phyloP scores from a whole-genome alignment of 2,113 vertebrate genomes.

The Galeopterus variegatus region DNA sequence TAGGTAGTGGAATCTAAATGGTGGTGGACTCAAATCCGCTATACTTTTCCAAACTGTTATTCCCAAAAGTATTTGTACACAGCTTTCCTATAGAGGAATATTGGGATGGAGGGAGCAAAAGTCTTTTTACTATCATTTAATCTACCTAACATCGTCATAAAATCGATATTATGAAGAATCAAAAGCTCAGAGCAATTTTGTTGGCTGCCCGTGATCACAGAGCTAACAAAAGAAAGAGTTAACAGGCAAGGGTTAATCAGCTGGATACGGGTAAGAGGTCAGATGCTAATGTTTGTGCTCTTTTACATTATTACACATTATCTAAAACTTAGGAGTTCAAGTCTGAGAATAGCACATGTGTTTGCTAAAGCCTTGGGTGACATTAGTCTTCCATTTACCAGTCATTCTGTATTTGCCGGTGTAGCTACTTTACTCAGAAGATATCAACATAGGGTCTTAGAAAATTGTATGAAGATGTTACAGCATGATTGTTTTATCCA shows the following conservation, averaged over 20 bases:
- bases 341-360: background rate
- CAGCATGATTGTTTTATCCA: background rate
- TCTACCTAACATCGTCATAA: background rate
- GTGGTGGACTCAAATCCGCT: background rate
- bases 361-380: background rate
- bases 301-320: background rate
- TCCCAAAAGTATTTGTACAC: background rate
- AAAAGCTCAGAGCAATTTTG: background rate
- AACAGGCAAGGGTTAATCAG: background rate
- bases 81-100: background rate
- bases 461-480: background rate
- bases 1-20: background rate
- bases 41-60: background rate
- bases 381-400: background rate
- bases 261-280: background rate
- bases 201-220: background rate
- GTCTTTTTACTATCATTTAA: background rate
- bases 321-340: background rate
- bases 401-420: background rate
- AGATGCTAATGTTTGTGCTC: background rate
- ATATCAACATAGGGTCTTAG: background rate
- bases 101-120: background rate
- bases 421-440: background rate
- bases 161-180: background rate
- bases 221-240: background rate